Conservation (phyloP, 2,113 vertebrate genomes). For the Sinocyclocheilus rhinocerous region DNA sequence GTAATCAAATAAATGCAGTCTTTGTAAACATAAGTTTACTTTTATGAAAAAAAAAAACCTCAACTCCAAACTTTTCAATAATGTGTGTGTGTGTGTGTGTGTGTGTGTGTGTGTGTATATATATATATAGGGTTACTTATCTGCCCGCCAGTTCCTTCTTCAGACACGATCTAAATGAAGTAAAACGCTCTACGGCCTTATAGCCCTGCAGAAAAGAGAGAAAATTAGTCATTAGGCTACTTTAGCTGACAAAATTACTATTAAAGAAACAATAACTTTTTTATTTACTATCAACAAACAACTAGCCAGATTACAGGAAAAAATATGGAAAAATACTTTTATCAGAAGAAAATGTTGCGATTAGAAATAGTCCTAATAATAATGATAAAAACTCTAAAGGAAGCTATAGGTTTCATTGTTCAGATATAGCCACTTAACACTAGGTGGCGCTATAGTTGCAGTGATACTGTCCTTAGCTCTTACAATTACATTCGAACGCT, state of each 20-base stretch:
- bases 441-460: constrained; percentile 60
- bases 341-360: neutral
- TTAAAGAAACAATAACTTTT: too few relatives aligned
- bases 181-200: constrained; percentile 88
- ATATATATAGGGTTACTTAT: constrained; percentile 76
- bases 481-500: neutral
- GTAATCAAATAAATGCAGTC: too few relatives aligned
- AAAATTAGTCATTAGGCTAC: too few relatives aligned
- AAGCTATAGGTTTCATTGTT: neutral
- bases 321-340: too few relatives aligned
- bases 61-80: neutral
- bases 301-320: too few relatives aligned
- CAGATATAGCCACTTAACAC: constrained; percentile 49
- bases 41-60: too few relatives aligned
- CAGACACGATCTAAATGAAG: constrained; percentile 94
- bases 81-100: too few relatives aligned
- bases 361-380: neutral
- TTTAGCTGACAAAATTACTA: neutral
- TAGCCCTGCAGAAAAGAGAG: constrained; percentile 80
- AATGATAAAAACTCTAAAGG: neutral
- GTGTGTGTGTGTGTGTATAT: neutral
- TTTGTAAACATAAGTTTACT: too few relatives aligned
- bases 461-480: neutral
- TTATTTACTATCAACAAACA: too few relatives aligned
- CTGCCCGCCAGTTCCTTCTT: constrained; percentile 96